Evolutionary conservation across 2,888 invertebrate genomes (phyloP).

Genomic region (Netelia virgata): DNA sequence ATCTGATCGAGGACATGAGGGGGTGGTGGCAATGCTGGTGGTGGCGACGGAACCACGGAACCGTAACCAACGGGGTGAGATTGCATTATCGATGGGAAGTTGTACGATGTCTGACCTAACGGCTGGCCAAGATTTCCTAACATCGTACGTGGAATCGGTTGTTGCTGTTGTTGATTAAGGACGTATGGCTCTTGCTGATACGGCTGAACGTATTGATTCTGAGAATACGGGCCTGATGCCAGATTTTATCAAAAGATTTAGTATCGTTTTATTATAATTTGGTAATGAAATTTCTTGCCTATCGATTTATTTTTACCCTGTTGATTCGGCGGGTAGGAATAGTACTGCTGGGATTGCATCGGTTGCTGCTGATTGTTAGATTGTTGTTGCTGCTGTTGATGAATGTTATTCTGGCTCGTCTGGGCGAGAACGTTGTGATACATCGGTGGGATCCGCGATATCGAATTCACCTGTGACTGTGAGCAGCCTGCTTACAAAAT

Average conservation of each 20-base stretch:
- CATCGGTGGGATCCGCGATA: constrained; percentile 72
- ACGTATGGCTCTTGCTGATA: constrained; percentile 69
- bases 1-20: constrained; percentile 77
- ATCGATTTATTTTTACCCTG: constrained; percentile 40
- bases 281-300: too few species aligned
- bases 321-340: constrained; percentile 64
- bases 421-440: constrained; percentile 75
- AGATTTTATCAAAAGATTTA: too few species aligned
- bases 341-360: constrained; percentile 61
- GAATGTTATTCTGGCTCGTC: constrained; percentile 75
- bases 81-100: constrained; percentile 57
- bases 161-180: constrained; percentile 40
- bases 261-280: neutral
- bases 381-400: constrained; percentile 71
- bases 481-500: constrained; percentile 65
- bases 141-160: constrained; percentile 49
- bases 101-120: constrained; percentile 58
- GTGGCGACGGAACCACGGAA: constrained; percentile 56
- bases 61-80: constrained; percentile 53
- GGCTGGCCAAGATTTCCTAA: constrained; percentile 62
- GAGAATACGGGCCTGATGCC: constrained; percentile 49
- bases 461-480: constrained; percentile 66
- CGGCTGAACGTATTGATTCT: constrained; percentile 62
- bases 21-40: too few species aligned
- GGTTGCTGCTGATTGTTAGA: constrained; percentile 59